Conservation (phyloP, 2,113 vertebrate genomes). For the Vidua chalybeata region DNA sequence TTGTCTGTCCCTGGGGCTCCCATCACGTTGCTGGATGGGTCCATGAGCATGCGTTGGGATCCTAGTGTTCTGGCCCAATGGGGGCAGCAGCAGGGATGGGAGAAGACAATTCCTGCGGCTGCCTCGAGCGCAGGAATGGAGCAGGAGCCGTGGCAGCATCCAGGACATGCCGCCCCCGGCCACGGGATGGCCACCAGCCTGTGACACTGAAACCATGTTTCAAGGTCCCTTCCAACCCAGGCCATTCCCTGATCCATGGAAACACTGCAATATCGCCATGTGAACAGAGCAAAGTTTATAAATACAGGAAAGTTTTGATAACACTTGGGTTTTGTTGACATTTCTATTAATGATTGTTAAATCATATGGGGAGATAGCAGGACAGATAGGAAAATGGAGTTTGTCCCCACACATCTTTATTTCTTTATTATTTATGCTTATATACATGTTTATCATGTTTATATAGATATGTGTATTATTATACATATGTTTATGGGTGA, state of each 20-base stretch:
- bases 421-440: not conserved
- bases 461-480: not conserved
- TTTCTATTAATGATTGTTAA: slow-evolving; percentile 18
- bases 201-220: too few species aligned
- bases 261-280: not conserved
- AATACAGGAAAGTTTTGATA: not conserved
- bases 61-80: too few species aligned
- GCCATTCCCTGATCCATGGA: not conserved
- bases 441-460: not conserved
- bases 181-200: not conserved
- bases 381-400: not conserved
- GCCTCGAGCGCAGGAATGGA: not conserved
- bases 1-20: not conserved
- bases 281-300: not conserved
- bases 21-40: too few species aligned
- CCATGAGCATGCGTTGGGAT: accelerated
- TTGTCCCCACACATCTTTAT: not conserved
- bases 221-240: not conserved
- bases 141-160: not conserved
- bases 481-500: not conserved
- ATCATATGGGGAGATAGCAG: not conserved
- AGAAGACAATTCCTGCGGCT: not conserved
- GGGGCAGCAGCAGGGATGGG: not conserved
- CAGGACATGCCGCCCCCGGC: not conserved
- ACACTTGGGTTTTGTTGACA: not conserved